These are phyloP conservation scores for Diorhabda carinulata DNA, from an alignment of 1,140 invertebrate genomes.

Conservation along the genomic window DNA sequence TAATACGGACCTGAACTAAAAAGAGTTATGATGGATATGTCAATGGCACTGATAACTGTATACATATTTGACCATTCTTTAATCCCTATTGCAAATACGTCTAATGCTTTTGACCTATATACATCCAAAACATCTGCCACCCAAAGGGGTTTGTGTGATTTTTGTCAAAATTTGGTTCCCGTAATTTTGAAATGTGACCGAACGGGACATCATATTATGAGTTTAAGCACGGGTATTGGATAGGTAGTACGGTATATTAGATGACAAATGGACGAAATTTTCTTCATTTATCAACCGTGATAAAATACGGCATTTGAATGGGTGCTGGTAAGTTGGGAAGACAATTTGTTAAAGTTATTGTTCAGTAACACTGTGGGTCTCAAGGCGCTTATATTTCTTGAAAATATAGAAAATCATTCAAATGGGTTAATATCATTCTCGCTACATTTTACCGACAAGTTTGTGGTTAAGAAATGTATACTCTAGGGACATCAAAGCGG, in stretches of 20 bases:
- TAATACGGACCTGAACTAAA: slow-evolving; percentile 20
- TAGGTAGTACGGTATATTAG: not conserved
- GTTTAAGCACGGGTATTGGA: not conserved
- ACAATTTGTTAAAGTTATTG: slow-evolving; percentile 1
- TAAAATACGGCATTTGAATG: not conserved
- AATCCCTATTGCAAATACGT: slow-evolving; percentile 36
- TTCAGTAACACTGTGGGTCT: not conserved
- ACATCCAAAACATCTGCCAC: slow-evolving; percentile 33
- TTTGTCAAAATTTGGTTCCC: slow-evolving; percentile 25
- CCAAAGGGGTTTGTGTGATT: slow-evolving; percentile 34
- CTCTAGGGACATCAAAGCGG: too few relatives aligned
- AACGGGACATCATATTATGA: slow-evolving; percentile 16
- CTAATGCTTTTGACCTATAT: slow-evolving; percentile 37
- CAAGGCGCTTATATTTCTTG: not conserved
- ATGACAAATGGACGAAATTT: slow-evolving; percentile 1
- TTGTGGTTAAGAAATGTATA: too few relatives aligned
- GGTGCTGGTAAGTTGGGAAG: not conserved
- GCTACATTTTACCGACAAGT: too few relatives aligned
- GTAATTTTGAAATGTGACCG: slow-evolving; percentile 15
- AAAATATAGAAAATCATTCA: too few relatives aligned
- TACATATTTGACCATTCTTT: slow-evolving; percentile 33
- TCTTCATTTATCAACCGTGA: not conserved
- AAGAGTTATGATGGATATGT: slow-evolving; percentile 36
- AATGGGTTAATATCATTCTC: too few relatives aligned
- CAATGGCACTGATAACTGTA: slow-evolving; percentile 34